These are phyloP conservation scores for Parotia lawesii DNA, from an alignment of 2,113 vertebrate species.

Conservation along the genomic window DNA sequence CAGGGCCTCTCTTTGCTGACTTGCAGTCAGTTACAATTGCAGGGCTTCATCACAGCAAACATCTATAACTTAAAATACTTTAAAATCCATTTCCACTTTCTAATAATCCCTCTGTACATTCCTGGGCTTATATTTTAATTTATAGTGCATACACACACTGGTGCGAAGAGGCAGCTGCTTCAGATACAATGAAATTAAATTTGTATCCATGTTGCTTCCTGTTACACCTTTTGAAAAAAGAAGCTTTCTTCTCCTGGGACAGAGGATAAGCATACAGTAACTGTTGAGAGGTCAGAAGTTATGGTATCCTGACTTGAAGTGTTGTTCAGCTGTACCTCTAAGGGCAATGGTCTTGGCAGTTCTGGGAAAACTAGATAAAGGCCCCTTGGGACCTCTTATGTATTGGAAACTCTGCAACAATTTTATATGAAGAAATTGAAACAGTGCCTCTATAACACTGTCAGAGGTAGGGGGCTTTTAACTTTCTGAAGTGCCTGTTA, in stretches of 20 bases:
- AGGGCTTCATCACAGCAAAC: not conserved
- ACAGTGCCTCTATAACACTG: not conserved
- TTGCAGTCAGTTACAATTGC: not conserved
- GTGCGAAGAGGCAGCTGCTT: not conserved
- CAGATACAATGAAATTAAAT: not conserved
- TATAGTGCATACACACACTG: not conserved
- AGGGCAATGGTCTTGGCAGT: not conserved
- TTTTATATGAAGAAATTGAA: not conserved
- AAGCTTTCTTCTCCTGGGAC: not conserved
- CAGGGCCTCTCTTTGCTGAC: not conserved
- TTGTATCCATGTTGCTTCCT: not conserved
- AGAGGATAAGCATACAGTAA: not conserved
- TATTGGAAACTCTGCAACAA: constrained; percentile 11
- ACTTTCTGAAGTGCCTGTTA: not conserved
- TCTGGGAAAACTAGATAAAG: not conserved
- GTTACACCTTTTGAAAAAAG: not conserved
- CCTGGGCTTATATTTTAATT: not conserved
- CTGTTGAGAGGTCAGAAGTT: constrained; percentile 5
- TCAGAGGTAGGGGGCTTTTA: not conserved
- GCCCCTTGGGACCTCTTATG: not conserved
- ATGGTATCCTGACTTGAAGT: not conserved
- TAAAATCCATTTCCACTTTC: constrained; percentile 8
- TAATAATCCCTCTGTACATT: not conserved
- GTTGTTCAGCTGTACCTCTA: not conserved
- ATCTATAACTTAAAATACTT: not conserved